phyloP scores from a whole-genome alignment of 2,888 invertebrate genomes.

The Aphidoletes aphidimyza region DNA sequence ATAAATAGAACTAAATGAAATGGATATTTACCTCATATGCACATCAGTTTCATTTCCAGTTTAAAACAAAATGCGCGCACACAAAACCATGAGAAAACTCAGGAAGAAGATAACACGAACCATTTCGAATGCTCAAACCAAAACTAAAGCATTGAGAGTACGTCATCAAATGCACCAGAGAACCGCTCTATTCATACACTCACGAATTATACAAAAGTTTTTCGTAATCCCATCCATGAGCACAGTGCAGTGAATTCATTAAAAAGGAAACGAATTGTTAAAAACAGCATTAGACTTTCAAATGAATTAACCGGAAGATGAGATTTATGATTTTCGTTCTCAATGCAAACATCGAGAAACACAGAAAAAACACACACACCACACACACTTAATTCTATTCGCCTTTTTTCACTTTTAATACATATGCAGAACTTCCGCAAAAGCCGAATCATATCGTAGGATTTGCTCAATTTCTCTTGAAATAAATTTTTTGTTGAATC shows the following conservation, averaged over 20 bases:
- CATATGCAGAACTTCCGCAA: too few species aligned
- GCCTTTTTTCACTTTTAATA: too few species aligned
- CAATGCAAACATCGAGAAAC: not conserved
- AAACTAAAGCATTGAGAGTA: not conserved
- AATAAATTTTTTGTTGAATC: not conserved
- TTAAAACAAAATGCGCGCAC: not conserved
- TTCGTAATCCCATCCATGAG: not conserved
- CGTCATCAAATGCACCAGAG: not conserved
- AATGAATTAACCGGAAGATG: not conserved
- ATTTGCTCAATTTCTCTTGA: not conserved
- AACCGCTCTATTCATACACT: too few species aligned
- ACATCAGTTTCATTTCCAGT: not conserved
- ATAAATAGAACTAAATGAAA: not conserved
- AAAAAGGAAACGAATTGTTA: conserved; percentile 5
- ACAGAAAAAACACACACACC: too few species aligned
- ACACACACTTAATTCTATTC: too few species aligned
- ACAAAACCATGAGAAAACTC: not conserved
- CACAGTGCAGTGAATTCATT: not conserved
- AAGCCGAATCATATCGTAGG: too few species aligned
- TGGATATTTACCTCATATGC: not conserved
- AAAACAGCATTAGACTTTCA: not conserved
- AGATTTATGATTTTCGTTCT: not conserved
- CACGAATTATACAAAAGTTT: not conserved
- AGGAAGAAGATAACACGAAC: not conserved
- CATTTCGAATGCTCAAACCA: too few species aligned